These are phyloP conservation scores for Pavo muticus DNA, from an alignment of 2,113 vertebrate species.

Conservation along the genomic window DNA sequence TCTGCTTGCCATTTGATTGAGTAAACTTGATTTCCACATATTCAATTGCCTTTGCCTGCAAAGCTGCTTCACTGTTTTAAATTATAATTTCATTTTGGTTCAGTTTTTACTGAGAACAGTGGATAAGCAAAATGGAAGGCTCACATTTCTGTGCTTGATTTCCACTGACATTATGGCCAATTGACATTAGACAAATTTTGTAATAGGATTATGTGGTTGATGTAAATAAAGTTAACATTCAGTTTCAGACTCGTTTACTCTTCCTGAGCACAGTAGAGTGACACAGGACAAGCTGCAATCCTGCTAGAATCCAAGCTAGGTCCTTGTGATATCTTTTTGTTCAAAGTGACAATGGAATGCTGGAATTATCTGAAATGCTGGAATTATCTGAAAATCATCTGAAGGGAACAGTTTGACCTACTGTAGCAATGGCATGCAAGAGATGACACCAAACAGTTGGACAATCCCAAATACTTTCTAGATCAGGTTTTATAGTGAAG, in stretches of 20 bases:
- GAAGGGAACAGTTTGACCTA: neutral
- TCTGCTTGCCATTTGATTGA: constrained; percentile 54
- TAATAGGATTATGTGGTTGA: neutral
- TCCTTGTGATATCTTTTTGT: neutral
- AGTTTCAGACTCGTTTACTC: neutral
- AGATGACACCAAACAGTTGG: neutral
- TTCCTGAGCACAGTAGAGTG: neutral
- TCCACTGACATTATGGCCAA: neutral
- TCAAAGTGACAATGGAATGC: neutral
- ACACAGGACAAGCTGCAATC: neutral
- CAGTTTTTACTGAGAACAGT: constrained; percentile 10
- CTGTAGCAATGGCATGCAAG: neutral
- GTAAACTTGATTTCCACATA: constrained; percentile 44
- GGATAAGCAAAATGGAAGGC: neutral
- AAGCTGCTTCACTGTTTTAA: constrained; percentile 46
- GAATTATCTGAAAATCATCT: neutral
- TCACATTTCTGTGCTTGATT: neutral
- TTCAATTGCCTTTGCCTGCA: constrained; percentile 9
- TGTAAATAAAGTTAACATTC: neutral
- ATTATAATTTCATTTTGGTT: constrained; percentile 39
- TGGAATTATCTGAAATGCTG: neutral
- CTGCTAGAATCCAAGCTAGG: too few relatives aligned
- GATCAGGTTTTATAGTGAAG: neutral
- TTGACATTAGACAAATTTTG: neutral
- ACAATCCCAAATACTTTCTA: neutral